A percentile compares a stretch with the other conserved stretches of the same genome.
These are phyloP conservation scores for Bugula neritina DNA, from an alignment of 2,888 invertebrate species.

Conservation along the genomic window DNA sequence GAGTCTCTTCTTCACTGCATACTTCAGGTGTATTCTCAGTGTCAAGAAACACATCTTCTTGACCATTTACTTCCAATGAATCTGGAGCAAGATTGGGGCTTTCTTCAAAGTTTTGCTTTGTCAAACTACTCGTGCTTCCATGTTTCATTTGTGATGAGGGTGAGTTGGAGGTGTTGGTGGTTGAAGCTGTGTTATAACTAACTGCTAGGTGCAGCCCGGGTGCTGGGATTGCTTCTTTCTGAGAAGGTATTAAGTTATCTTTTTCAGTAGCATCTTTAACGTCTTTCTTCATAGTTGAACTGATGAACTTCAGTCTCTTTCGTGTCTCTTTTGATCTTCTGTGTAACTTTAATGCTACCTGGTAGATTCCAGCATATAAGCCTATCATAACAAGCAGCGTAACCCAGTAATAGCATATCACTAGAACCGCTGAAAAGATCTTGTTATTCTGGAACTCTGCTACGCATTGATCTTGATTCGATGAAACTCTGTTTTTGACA, in stretches of 20 bases:
- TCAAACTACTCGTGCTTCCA: no score
- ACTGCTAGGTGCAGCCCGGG: not conserved
- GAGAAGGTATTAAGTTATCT: constrained; percentile 13
- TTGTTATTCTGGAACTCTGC: constrained; percentile 97
- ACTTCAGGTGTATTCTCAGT: not conserved
- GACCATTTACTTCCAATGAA: not conserved
- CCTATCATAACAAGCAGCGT: constrained; percentile 90
- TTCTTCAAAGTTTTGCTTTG: not conserved
- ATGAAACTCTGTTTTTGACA: constrained; percentile 57
- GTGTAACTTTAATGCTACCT: constrained; percentile 94
- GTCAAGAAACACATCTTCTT: not conserved
- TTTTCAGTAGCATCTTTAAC: constrained; percentile 20
- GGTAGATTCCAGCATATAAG: constrained; percentile 93
- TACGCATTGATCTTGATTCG: constrained; percentile 83
- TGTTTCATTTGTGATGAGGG: not conserved
- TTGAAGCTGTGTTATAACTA: not conserved
- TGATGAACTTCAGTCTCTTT: constrained; percentile 62
- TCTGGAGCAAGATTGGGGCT: not conserved
- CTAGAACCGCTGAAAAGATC: constrained; percentile 90
- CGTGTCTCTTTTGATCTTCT: constrained; percentile 94
- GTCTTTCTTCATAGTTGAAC: constrained; percentile 59
- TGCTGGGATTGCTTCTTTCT: not conserved
- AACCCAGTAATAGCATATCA: constrained; percentile 95
- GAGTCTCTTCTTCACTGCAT: not conserved
- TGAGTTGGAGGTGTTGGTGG: not conserved